These are phyloP conservation scores for Psittacula echo DNA, from an alignment of 2,797 vertebrate genomes.

Conservation along the genomic window DNA sequence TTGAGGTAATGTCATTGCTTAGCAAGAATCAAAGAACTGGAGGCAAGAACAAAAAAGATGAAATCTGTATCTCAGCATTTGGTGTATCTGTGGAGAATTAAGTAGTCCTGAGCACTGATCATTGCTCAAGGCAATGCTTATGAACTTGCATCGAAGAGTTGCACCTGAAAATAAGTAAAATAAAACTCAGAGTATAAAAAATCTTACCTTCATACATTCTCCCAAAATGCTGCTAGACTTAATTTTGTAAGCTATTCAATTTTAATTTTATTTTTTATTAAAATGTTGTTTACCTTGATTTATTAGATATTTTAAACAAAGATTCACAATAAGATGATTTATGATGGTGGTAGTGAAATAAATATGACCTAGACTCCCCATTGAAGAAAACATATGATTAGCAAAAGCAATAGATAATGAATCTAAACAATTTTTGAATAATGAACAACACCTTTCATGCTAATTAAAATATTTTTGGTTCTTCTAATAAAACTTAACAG, in stretches of 20 bases:
- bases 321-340: not conserved
- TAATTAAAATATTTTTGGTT: not conserved
- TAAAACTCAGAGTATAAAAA: not conserved
- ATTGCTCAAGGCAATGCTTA: not conserved
- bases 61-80: not conserved
- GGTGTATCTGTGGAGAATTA: not conserved
- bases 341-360: not conserved
- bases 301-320: not conserved
- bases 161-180: not conserved
- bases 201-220: not conserved
- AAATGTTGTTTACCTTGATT: not conserved
- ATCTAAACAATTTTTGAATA: not conserved
- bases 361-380: not conserved
- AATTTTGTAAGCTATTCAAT: not conserved
- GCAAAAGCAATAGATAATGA: not conserved
- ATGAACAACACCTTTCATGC: not conserved
- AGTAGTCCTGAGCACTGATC: not conserved
- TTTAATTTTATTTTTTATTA: not conserved
- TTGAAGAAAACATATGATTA: fast-evolving
- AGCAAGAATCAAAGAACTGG: not conserved
- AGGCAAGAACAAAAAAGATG: not conserved
- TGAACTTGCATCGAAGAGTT: not conserved
- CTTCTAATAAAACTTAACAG: not conserved
- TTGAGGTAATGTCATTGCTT: not conserved
- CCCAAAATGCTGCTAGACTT: not conserved